phyloP scores from a whole-genome alignment of 2,888 invertebrate species.

The Lepetodrilus schrolli region DNA sequence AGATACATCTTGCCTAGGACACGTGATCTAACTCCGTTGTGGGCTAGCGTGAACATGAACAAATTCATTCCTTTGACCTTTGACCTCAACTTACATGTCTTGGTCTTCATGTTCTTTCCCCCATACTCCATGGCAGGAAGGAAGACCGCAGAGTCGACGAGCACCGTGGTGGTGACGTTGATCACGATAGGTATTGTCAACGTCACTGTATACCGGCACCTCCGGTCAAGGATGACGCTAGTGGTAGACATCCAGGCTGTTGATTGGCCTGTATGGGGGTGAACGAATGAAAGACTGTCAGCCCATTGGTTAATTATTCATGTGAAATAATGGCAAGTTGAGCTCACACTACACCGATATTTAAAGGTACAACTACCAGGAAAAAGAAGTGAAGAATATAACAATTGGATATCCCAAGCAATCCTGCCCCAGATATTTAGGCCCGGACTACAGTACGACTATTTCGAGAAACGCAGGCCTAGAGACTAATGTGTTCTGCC shows the following conservation, averaged over 20 bases:
- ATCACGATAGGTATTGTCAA: constrained; percentile 31
- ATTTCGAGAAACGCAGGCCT: too few relatives aligned
- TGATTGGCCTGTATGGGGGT: neutral
- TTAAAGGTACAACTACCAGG: neutral
- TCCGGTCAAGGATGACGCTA: constrained; percentile 32
- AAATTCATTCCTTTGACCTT: too few relatives aligned
- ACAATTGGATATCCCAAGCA: neutral
- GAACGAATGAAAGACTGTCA: neutral
- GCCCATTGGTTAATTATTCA: neutral
- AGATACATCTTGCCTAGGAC: too few relatives aligned
- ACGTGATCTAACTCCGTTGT: too few relatives aligned
- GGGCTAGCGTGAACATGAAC: too few relatives aligned
- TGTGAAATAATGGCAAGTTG: neutral
- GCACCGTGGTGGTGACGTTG: constrained; percentile 27
- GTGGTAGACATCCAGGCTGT: neutral
- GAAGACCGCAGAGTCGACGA: constrained; percentile 51
- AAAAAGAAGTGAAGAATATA: neutral
- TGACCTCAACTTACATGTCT: too few relatives aligned
- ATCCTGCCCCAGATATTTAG: too few relatives aligned
- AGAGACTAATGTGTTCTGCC: too few relatives aligned
- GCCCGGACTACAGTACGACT: too few relatives aligned
- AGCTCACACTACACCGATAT: neutral
- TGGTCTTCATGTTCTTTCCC: too few relatives aligned
- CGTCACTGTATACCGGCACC: constrained; percentile 46
- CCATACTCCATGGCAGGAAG: constrained; percentile 37